Percentiles rank a stretch among this genome's conserved stretches.
Conservation (phyloP, 2,888 invertebrate species). For the Drosophila fungiperda region DNA sequence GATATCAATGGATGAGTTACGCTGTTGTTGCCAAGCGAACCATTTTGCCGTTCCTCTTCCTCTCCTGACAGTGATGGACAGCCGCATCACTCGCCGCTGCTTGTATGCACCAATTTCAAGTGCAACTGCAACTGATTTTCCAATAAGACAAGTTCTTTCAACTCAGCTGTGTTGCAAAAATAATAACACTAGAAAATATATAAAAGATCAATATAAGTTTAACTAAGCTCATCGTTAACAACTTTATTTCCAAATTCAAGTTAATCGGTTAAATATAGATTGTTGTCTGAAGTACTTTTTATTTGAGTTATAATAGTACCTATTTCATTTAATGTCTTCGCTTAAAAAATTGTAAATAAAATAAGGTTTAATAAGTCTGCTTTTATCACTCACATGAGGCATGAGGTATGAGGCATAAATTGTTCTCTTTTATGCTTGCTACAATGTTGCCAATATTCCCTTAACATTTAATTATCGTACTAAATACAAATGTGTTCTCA, state of each 20-base stretch:
- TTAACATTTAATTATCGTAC: not conserved
- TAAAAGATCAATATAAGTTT: not conserved
- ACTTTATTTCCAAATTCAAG: not conserved
- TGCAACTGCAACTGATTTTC: constrained; percentile 23
- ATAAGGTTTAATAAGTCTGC: too few species aligned
- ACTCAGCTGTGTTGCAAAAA: not conserved
- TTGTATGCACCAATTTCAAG: constrained; percentile 2
- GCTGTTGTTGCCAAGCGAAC: constrained; percentile 1
- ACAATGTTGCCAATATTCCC: constrained; percentile 9
- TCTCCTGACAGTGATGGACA: constrained; percentile 41
- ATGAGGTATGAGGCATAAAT: too few species aligned
- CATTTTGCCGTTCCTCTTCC: constrained; percentile 8
- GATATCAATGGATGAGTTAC: constrained; percentile 59
- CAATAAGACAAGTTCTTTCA: not conserved
- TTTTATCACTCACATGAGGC: not conserved
- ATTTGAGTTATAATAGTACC: not conserved
- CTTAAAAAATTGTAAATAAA: not conserved
- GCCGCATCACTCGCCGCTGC: constrained; percentile 9
- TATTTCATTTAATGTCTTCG: not conserved
- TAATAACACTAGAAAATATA: not conserved
- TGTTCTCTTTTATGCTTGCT: too few species aligned
- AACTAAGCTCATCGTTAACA: not conserved
- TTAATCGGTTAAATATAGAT: too few species aligned
- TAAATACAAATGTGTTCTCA: not conserved
- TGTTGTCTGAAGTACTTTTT: not conserved